These are phyloP conservation scores for Grapholita molesta DNA, from an alignment of 1,140 invertebrate genomes.

Conservation along the genomic window DNA sequence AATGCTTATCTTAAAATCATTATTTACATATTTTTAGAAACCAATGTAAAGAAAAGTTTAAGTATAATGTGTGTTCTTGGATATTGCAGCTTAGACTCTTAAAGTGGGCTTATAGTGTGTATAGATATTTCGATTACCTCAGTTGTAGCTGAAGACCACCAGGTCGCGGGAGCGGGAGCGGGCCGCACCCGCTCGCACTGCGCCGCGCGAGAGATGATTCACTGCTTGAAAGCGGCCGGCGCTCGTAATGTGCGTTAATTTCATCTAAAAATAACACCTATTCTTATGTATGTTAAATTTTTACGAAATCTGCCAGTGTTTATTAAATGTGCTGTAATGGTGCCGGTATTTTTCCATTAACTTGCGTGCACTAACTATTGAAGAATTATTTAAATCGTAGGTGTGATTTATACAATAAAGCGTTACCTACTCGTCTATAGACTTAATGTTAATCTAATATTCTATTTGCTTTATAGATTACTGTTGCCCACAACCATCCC, in stretches of 20 bases:
- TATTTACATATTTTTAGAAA: too few species aligned
- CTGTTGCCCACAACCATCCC: not conserved
- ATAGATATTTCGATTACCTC: too few species aligned
- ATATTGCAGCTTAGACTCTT: too few species aligned
- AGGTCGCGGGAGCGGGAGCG: too few species aligned
- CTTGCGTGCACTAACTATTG: conserved; percentile 17
- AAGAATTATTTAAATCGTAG: not conserved
- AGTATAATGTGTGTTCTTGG: too few species aligned
- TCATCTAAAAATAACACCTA: conserved; percentile 72
- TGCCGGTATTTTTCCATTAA: conserved; percentile 34
- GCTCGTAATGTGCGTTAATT: conserved; percentile 73
- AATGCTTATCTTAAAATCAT: too few species aligned
- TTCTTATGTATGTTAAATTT: conserved; percentile 71
- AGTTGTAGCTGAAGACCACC: too few species aligned
- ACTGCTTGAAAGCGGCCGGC: conserved; percentile 53
- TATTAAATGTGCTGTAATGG: conserved; percentile 43
- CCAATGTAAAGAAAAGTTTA: too few species aligned
- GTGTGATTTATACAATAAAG: not conserved
- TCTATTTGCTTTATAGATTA: too few species aligned
- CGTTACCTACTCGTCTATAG: not conserved
- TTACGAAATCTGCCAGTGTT: conserved; percentile 66
- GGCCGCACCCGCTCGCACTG: conserved; percentile 30
- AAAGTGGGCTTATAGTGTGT: too few species aligned
- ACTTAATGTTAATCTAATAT: not conserved
- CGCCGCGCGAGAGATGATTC: conserved; percentile 52